Evolutionary conservation across 2,797 vertebrate genomes (phyloP).

Genomic region (Monodelphis domestica): DNA sequence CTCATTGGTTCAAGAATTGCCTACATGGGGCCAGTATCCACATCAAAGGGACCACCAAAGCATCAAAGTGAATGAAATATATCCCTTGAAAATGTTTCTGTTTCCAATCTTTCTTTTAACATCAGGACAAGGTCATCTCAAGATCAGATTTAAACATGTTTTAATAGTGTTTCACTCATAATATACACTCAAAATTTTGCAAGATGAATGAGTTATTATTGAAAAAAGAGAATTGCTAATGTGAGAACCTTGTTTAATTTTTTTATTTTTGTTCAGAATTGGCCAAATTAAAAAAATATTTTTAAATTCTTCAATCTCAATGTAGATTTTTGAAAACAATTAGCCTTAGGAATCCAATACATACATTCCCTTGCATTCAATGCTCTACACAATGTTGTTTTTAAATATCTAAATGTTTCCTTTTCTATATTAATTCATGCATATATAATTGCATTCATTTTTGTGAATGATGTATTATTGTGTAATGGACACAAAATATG

Average conservation of each 20-base stretch:
- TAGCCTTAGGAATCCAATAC: background rate
- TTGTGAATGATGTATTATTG: background rate
- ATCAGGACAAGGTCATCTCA: background rate
- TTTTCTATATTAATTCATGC: background rate
- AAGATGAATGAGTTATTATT: background rate
- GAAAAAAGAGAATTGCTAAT: background rate
- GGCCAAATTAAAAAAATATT: background rate
- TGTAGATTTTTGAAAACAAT: background rate
- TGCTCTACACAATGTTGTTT: background rate
- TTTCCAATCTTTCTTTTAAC: background rate
- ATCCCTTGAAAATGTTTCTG: background rate
- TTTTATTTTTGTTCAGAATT: background rate
- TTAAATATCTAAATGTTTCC: background rate
- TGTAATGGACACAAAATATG: background rate
- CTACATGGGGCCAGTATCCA: background rate
- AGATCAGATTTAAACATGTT: background rate
- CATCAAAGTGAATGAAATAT: background rate
- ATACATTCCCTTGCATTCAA: background rate
- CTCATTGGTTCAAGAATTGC: background rate
- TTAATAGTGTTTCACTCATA: background rate
- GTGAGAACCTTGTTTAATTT: background rate
- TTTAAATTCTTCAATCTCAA: background rate
- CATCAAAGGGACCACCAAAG: background rate
- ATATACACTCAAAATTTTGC: background rate
- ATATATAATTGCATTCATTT: background rate